phyloP scores from a whole-genome alignment of 1,140 invertebrate species.

The Drosophila lacteicornis region DNA sequence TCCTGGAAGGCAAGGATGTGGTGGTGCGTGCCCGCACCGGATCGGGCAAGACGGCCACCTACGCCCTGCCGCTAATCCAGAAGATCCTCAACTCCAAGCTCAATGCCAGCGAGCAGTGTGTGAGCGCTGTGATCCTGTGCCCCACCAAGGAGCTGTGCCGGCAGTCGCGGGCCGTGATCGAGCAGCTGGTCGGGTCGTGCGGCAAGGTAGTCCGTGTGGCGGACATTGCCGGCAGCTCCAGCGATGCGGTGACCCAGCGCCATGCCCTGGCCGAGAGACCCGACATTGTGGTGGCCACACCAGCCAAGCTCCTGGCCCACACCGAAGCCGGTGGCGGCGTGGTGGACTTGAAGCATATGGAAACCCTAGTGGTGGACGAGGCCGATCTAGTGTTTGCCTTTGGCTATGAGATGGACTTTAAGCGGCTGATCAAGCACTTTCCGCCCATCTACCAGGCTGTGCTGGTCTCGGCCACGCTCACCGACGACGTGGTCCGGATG shows the following conservation, averaged over 20 bases:
- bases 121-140: constrained; percentile 92
- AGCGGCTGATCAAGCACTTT: constrained; percentile 89
- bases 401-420: constrained; percentile 97
- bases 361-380: constrained; percentile 98
- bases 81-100: constrained; percentile 95
- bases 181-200: constrained; percentile 92
- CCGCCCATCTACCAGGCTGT: constrained; percentile 87
- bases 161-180: constrained; percentile 92
- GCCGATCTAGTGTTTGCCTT: constrained; percentile 99
- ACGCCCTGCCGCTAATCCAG: constrained; percentile 97
- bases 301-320: constrained; percentile 93
- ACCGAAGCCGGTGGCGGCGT: constrained; percentile 88
- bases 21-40: constrained; percentile 98
- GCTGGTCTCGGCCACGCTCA: constrained; percentile 98
- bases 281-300: constrained; percentile 97
- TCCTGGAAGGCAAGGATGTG: constrained; percentile 98
- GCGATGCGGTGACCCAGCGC: constrained; percentile 89
- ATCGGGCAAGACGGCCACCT: constrained; percentile 99
- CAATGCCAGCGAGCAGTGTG: constrained; percentile 89
- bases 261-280: constrained; percentile 92
- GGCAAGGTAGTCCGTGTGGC: constrained; percentile 92
- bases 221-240: constrained; percentile 91
- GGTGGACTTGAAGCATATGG: constrained; percentile 91
- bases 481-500: constrained; percentile 95
- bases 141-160: constrained; percentile 97